Evolutionary conservation across 2,888 invertebrate species (phyloP), one percentile per base, ranked within the genome.

Genomic region (Tachina fera): DNA sequence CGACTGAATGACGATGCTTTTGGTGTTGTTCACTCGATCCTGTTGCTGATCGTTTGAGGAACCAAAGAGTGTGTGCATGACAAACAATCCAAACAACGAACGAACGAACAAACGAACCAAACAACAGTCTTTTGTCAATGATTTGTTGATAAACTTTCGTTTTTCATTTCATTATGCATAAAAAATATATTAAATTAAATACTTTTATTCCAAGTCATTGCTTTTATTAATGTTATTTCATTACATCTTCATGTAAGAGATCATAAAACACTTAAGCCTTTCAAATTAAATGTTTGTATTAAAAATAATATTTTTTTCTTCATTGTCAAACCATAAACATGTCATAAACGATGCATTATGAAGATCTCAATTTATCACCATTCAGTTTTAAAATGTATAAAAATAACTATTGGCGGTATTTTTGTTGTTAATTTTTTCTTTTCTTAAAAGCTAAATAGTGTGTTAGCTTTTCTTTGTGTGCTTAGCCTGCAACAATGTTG

Each of bases 1-100:
- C 72, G 81, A 67, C 65, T 82, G 77, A 70, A 60, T 87, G 84
- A 77, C 70, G 77, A 70, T 76, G 80, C 88, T 88, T 88, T 72
- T 63, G 65, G 31, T 47, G 60, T 13, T 51, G 31, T 47, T 72
- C 61, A 61, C 47, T 43, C 47, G 70, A 53, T 67, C 49, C 39
- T 47, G 22, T 53, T 76, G 74, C 49, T 72, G 67, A 51, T n/a
- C 67, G 67, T 39, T n/a, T 60, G 58, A 31, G 22, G 75, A 63
- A 49, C 13, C 63, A 76, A 47, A 76, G 60, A 41, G 22, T 49
- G 63, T 53, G 43, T 43, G 61, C 78, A 61, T 22, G 63, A 31
- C 45, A 31, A 65, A 31, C 45, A 43, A 65, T 16, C 10, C 39
- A 60, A 43, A 3, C 22, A 31, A 31, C 31, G 31, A 31, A 31